phyloP scores from a whole-genome alignment of 2,888 invertebrate genomes.

The Netelia fuscicornis region DNA sequence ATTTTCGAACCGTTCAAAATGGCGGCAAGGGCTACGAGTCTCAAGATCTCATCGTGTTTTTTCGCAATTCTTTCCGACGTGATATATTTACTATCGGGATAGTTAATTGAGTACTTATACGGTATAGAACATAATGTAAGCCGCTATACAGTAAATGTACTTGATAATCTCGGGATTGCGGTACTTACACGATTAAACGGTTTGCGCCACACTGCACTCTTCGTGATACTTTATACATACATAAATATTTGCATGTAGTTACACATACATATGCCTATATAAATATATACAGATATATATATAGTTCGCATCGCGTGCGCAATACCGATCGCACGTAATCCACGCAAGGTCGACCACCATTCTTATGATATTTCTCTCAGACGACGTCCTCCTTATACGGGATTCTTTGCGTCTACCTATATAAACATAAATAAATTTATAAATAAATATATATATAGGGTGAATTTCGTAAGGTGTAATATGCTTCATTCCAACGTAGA shows the following conservation, averaged over 20 bases:
- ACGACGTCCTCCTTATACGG: slow-evolving; percentile 50
- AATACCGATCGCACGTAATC: slow-evolving; percentile 50
- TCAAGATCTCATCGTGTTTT: neutral
- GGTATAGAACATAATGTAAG: slow-evolving; percentile 13
- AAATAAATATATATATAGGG: neutral
- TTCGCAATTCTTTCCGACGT: neutral
- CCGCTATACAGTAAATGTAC: slow-evolving; percentile 9
- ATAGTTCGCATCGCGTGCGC: slow-evolving; percentile 41
- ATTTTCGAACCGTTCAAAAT: slow-evolving; percentile 4
- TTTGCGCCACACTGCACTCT: slow-evolving; percentile 7
- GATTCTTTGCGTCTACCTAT: slow-evolving; percentile 21
- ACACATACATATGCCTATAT: neutral
- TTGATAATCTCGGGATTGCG: slow-evolving; percentile 44
- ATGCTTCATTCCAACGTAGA: too few relatives aligned
- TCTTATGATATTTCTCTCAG: slow-evolving; percentile 40
- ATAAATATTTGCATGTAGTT: neutral
- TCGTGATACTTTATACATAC: slow-evolving; percentile 1
- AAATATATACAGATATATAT: neutral
- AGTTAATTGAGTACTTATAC: neutral
- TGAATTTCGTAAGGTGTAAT: too few relatives aligned
- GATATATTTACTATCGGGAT: neutral
- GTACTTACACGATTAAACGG: slow-evolving; percentile 31
- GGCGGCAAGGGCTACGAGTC: neutral
- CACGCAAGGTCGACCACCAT: slow-evolving; percentile 60
- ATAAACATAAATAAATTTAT: neutral